A percentile compares a stretch with the other conserved stretches of the same genome.
Conservation (phyloP, 2,797 vertebrate species). For the Myotis myotis region DNA sequence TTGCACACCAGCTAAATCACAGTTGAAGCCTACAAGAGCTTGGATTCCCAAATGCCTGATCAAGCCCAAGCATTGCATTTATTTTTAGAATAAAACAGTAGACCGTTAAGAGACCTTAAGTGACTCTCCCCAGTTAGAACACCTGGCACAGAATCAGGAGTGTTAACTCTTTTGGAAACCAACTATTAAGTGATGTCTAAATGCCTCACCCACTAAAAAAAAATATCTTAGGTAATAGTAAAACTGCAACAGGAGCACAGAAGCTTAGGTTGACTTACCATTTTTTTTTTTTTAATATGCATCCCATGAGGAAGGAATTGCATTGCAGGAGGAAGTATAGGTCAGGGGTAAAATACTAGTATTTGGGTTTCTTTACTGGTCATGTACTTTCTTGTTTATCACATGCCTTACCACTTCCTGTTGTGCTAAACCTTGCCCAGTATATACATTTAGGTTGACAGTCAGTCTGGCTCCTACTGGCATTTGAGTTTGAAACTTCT, state of each 20-base stretch:
- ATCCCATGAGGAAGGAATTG: background rate
- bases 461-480: background rate
- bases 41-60: constrained; percentile 37
- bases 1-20: constrained; percentile 44
- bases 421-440: background rate
- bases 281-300: background rate
- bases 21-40: background rate
- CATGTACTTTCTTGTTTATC: background rate
- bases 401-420: background rate
- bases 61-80: constrained; percentile 21
- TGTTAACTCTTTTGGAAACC: background rate
- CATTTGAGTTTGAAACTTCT: background rate
- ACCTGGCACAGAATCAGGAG: background rate
- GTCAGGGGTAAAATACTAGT: background rate
- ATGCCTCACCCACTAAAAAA: background rate
- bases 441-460: background rate
- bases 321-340: background rate
- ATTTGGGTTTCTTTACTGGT: constrained; percentile 14
- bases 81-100: constrained; percentile 29
- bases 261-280: background rate
- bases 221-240: background rate
- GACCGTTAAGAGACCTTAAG: background rate
- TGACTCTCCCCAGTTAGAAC: constrained; percentile 39
- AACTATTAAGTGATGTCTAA: constrained; percentile 29
- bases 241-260: constrained; percentile 27